phyloP scores from a whole-genome alignment of 2,113 vertebrate species.

The Salvator merianae region DNA sequence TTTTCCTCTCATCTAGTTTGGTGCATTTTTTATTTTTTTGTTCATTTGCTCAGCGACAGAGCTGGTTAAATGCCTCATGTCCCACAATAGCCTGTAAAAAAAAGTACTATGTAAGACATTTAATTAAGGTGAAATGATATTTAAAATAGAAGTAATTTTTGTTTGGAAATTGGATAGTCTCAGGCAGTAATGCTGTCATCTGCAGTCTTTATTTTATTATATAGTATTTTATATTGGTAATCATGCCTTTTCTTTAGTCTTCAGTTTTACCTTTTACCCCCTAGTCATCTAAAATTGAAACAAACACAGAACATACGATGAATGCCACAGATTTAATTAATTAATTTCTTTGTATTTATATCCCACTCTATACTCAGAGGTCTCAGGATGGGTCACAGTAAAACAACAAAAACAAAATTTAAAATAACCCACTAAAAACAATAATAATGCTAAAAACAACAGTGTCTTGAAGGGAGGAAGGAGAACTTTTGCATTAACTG shows the following conservation, averaged over 20 bases:
- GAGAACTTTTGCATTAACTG: too few species aligned
- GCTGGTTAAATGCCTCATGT: neutral
- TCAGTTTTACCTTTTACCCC: neutral
- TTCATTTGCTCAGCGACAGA: neutral
- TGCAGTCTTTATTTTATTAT: slow-evolving; percentile 63
- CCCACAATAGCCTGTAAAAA: neutral
- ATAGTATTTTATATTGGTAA: slow-evolving; percentile 35
- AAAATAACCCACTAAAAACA: too few species aligned
- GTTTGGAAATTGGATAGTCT: slow-evolving; percentile 42
- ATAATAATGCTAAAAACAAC: too few species aligned
- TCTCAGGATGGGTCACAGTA: too few species aligned
- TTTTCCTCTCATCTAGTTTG: neutral
- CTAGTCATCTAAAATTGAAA: slow-evolving; percentile 41
- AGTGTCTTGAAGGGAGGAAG: too few species aligned
- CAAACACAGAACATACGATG: slow-evolving; percentile 13
- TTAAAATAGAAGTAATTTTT: slow-evolving; percentile 51
- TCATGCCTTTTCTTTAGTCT: slow-evolving; percentile 1
- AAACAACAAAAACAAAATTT: too few species aligned
- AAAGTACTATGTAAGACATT: slow-evolving; percentile 21
- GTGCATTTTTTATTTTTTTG: neutral
- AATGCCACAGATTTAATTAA: neutral
- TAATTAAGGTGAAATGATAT: slow-evolving; percentile 50
- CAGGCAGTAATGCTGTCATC: slow-evolving; percentile 62
- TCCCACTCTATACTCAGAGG: too few species aligned
- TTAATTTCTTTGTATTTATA: too few species aligned